Conservation (phyloP, 2,888 invertebrate genomes). For the Agriopis leucophaearia region DNA sequence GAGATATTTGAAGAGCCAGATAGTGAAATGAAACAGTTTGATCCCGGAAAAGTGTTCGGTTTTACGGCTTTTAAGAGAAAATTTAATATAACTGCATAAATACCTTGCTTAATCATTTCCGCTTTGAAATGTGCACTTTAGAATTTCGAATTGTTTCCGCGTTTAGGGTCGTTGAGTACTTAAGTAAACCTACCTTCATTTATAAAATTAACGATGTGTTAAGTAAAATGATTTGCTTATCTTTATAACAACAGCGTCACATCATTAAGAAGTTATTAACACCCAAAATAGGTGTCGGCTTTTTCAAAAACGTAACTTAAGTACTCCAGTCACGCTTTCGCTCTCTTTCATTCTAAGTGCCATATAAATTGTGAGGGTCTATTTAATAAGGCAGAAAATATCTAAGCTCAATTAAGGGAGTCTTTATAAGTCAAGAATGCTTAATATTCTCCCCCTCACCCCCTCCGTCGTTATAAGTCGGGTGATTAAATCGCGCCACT, state of each 20-base stretch:
- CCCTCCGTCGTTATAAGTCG: constrained; percentile 73
- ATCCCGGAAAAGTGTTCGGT: too few relatives aligned
- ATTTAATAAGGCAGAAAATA: constrained; percentile 77
- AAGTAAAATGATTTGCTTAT: constrained; percentile 29
- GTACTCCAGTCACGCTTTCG: constrained; percentile 57
- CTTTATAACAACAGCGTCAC: constrained; percentile 26
- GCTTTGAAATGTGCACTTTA: background rate
- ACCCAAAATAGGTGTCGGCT: constrained; percentile 15
- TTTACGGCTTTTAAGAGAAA: background rate
- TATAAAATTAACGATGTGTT: constrained; percentile 31
- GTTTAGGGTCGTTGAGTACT: constrained; percentile 13
- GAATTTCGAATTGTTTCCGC: background rate
- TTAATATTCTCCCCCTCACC: constrained; percentile 68
- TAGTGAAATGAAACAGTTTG: too few relatives aligned
- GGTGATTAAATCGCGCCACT: constrained; percentile 80
- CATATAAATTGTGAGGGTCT: constrained; percentile 67
- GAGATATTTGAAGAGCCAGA: too few relatives aligned
- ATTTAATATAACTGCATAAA: background rate
- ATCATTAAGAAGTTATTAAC: constrained; percentile 36
- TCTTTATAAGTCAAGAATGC: constrained; percentile 79
- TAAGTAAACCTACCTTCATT: constrained; percentile 5
- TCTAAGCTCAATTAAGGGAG: constrained; percentile 74
- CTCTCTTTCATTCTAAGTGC: constrained; percentile 57
- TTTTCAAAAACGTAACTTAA: constrained; percentile 43
- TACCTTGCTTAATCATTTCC: background rate